A percentile compares a stretch with the other conserved stretches of the same genome.
Conservation (phyloP, 2,888 invertebrate genomes). For the Ferrisia virgata region DNA sequence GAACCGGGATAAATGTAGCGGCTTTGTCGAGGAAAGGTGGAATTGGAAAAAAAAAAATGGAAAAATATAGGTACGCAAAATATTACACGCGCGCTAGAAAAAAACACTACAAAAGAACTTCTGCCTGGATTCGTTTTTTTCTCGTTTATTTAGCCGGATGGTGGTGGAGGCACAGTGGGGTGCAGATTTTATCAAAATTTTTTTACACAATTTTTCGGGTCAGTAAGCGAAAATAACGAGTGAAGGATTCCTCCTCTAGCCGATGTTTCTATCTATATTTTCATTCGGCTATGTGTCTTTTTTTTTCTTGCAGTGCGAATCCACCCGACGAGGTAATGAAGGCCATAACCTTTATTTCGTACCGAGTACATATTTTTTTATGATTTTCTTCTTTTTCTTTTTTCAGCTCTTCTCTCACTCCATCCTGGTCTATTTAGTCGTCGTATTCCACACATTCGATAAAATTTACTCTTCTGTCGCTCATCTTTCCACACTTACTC, state of each 20-base stretch:
- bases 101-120: constrained; percentile 42
- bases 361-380: not conserved
- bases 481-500: not conserved
- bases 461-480: not conserved
- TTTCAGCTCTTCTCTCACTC: not conserved
- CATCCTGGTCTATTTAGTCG: not conserved
- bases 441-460: too few species aligned
- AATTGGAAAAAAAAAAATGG: not conserved
- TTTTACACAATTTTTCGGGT: constrained; percentile 35
- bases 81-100: constrained; percentile 12
- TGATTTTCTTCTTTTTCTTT: not conserved
- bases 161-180: not conserved
- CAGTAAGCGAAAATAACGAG: constrained; percentile 44
- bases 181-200: constrained; percentile 37
- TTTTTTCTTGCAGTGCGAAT: not conserved
- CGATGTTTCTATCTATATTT: not conserved
- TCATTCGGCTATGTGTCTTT: not conserved
- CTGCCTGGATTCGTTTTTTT: constrained; percentile 40
- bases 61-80: constrained; percentile 8
- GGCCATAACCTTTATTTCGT: not conserved
- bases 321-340: not conserved
- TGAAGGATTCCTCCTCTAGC: not conserved
- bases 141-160: not conserved
- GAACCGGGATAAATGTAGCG: not conserved
- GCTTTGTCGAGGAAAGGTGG: not conserved